Percentiles rank a stretch among this genome's conserved stretches.
Conservation (phyloP, 2,888 invertebrate genomes). For the Nebria brevicollis region DNA sequence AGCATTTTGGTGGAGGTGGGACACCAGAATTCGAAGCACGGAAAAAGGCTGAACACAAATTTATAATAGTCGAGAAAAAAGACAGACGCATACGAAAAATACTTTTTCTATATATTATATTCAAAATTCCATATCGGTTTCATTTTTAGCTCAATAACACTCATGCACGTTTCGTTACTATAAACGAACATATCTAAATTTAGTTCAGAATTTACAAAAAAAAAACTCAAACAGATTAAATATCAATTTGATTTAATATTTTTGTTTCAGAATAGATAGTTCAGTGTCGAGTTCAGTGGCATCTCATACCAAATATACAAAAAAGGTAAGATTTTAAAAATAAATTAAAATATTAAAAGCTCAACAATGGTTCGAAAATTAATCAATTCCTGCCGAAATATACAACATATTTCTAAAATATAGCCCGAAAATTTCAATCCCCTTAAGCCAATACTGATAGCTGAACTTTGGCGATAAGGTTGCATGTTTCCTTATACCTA, state of each 20-base stretch:
- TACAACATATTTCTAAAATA: too few species aligned
- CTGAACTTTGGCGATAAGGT: conserved; percentile 4
- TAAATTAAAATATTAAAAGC: too few species aligned
- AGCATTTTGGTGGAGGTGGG: conserved; percentile 49
- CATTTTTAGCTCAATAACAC: background rate
- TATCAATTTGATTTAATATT: too few species aligned
- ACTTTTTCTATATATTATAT: conserved; percentile 55
- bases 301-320: background rate
- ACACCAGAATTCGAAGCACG: conserved; percentile 9
- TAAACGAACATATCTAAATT: background rate
- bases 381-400: too few species aligned
- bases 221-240: background rate
- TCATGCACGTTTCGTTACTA: conserved; percentile 27
- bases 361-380: too few species aligned
- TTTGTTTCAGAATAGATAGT: background rate
- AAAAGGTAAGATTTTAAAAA: background rate
- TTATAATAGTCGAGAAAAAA: conserved; percentile 57
- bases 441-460: background rate
- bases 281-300: background rate
- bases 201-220: background rate
- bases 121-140: conserved; percentile 47
- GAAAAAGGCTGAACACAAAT: conserved; percentile 58
- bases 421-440: background rate
- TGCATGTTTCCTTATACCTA: background rate
- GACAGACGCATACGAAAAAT: conserved; percentile 51